Conservation (phyloP, 2,797 vertebrate genomes). For the Cheirogaleus major region DNA sequence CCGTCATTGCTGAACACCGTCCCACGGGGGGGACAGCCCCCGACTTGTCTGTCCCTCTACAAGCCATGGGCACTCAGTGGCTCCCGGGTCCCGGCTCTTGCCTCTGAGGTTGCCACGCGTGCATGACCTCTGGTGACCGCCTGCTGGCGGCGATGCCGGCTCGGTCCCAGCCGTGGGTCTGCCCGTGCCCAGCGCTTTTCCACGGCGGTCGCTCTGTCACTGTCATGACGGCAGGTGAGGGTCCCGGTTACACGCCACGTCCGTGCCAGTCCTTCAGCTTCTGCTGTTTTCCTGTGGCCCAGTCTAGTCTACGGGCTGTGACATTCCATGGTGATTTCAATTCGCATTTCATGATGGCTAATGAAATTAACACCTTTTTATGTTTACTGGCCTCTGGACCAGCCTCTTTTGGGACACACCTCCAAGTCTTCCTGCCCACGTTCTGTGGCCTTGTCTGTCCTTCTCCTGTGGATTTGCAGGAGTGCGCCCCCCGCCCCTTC, state of each 20-base stretch:
- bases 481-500: neutral
- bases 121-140: neutral
- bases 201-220: fast-evolving
- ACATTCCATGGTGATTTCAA: neutral
- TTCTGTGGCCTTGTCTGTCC: neutral
- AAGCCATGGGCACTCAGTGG: neutral
- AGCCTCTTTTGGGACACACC: neutral
- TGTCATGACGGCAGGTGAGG: fast-evolving
- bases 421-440: neutral
- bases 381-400: neutral
- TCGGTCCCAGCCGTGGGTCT: neutral
- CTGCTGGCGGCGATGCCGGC: neutral
- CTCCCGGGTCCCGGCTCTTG: neutral
- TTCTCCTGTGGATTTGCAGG: neutral
- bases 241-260: fast-evolving
- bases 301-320: neutral
- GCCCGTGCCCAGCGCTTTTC: fast-evolving
- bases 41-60: neutral
- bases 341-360: neutral
- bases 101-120: neutral
- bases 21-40: neutral
- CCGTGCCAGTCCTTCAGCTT: fast-evolving
- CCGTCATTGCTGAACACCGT: neutral
- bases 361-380: neutral
- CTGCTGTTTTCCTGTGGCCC: neutral